Conservation (phyloP, 2,888 invertebrate species). For the Scaptomyza parva region DNA sequence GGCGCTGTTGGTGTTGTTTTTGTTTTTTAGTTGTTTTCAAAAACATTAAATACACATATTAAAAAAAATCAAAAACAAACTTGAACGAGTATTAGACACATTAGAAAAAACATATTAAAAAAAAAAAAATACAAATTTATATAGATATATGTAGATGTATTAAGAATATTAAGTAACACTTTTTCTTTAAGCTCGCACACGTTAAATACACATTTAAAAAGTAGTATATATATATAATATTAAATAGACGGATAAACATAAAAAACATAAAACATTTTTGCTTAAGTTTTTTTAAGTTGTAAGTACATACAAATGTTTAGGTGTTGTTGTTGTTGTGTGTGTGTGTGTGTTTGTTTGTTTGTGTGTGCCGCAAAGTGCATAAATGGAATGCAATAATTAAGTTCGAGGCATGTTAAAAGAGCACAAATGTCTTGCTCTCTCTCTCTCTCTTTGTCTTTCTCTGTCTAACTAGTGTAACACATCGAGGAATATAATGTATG, state of each 20-base stretch:
- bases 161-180: constrained; percentile 51
- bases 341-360: constrained; percentile 13
- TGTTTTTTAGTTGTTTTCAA: constrained; percentile 2
- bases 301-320: constrained; percentile 49
- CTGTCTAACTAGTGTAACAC: constrained; percentile 54
- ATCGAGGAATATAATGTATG: constrained; percentile 44
- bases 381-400: constrained; percentile 51
- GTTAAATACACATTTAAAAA: constrained; percentile 41
- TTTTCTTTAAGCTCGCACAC: constrained; percentile 45
- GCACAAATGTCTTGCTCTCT: constrained; percentile 13
- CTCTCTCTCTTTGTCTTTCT: constrained; percentile 23
- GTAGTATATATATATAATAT: constrained; percentile 11
- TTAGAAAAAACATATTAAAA: constrained; percentile 33
- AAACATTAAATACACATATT: constrained; percentile 22
- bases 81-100: constrained; percentile 50
- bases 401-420: constrained; percentile 26
- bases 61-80: constrained; percentile 32
- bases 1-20: constrained; percentile 70
- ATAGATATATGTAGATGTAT: constrained; percentile 35
- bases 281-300: constrained; percentile 45
- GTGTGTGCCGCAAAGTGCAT: constrained; percentile 40
- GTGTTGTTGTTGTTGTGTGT: constrained; percentile 1
- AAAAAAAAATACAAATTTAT: constrained; percentile 38
- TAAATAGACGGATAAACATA: constrained; percentile 19
- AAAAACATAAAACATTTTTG: constrained; percentile 36